A percentile compares a stretch with the other conserved stretches of the same genome.
These are phyloP conservation scores for Lepidurus couesii DNA, from an alignment of 1,140 invertebrate species.

Conservation along the genomic window DNA sequence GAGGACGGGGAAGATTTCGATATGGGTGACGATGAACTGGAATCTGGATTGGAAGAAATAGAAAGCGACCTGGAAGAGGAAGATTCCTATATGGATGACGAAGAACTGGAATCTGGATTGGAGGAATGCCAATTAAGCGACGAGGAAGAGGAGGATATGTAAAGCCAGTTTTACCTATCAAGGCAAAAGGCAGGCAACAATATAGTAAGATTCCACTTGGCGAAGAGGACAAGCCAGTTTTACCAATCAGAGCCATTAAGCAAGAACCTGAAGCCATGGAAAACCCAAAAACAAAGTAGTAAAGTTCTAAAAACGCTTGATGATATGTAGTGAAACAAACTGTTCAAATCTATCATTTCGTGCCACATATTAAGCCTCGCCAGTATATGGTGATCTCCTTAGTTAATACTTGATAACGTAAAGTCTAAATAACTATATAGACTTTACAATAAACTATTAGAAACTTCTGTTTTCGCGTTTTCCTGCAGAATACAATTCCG, in stretches of 20 bases:
- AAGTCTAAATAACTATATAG: too few relatives aligned
- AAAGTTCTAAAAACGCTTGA: background rate
- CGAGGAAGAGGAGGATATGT: background rate
- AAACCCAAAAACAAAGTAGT: background rate
- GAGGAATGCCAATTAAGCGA: background rate
- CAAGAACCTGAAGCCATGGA: background rate
- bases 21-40: background rate
- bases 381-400: background rate
- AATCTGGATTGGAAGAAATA: too few relatives aligned
- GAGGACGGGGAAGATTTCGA: background rate
- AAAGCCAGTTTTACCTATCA: background rate
- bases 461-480: background rate
- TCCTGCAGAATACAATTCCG: background rate
- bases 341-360: background rate
- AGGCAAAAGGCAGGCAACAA: background rate
- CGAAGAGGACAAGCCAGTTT: background rate
- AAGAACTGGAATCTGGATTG: background rate
- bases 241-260: too few relatives aligned
- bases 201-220: background rate
- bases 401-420: background rate
- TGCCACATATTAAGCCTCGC: background rate
- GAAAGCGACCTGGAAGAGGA: too few relatives aligned
- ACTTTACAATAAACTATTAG: too few relatives aligned
- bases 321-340: background rate
- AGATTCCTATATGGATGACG: background rate